These are phyloP conservation scores for Magallana nippona DNA, from an alignment of 2,888 invertebrate species.

Conservation along the genomic window DNA sequence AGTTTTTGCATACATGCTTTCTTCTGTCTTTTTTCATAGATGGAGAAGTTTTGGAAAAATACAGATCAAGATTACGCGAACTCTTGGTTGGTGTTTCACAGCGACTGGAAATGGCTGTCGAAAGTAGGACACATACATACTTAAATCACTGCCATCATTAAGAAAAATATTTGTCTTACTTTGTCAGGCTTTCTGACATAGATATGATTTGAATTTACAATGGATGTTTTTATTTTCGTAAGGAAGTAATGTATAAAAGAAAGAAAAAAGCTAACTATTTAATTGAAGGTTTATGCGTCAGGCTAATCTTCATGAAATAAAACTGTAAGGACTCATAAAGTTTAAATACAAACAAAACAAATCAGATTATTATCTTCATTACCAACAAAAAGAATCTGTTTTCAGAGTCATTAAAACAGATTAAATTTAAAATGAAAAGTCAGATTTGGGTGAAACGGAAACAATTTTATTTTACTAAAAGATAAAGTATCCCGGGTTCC, in stretches of 20 bases:
- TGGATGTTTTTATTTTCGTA: background rate
- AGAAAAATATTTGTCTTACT: background rate
- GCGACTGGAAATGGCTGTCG: slow-evolving; percentile 71
- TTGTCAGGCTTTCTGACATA: background rate
- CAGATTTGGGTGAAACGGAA: slow-evolving; percentile 8
- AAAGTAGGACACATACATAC: slow-evolving; percentile 65
- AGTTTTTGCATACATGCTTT: background rate
- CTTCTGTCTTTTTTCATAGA: slow-evolving; percentile 62
- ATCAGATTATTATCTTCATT: background rate
- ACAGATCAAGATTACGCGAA: slow-evolving; percentile 66
- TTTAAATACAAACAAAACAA: background rate
- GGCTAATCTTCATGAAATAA: background rate
- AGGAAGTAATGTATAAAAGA: background rate
- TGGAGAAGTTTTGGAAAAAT: slow-evolving; percentile 71
- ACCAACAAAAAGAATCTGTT: background rate
- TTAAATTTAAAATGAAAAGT: background rate
- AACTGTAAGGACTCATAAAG: background rate
- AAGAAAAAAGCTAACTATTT: background rate
- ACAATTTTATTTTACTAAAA: background rate
- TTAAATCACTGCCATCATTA: no score
- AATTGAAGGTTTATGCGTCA: background rate
- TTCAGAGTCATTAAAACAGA: background rate
- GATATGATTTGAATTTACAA: background rate
- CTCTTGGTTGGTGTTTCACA: slow-evolving; percentile 69
- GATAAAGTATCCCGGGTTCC: background rate